A percentile compares a stretch with the other conserved stretches of the same genome.
These are phyloP conservation scores for Indri indri DNA, from an alignment of 2,113 vertebrate species.

Conservation along the genomic window DNA sequence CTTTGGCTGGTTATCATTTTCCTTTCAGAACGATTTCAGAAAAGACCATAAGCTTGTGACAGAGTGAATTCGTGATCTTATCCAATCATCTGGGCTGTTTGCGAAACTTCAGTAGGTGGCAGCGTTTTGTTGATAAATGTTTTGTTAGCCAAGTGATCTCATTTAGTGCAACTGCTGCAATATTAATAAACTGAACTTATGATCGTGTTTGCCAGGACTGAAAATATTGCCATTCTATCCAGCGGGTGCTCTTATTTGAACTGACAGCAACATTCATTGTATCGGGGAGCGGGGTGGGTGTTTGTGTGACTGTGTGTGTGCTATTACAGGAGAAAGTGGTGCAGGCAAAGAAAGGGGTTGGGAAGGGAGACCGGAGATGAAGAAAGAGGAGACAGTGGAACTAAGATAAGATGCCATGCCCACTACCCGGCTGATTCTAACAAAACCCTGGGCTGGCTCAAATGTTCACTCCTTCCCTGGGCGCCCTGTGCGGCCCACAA, in stretches of 20 bases:
- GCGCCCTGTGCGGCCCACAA: too few species aligned
- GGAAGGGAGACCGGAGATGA: not conserved
- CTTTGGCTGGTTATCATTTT: slow-evolving; percentile 83
- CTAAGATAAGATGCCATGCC: not conserved
- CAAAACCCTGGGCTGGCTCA: not conserved
- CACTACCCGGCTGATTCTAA: not conserved
- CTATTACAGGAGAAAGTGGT: slow-evolving; percentile 36
- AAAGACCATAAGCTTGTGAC: slow-evolving; percentile 86
- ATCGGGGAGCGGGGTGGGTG: slow-evolving; percentile 54
- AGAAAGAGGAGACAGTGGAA: not conserved
- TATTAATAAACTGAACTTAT: slow-evolving; percentile 91
- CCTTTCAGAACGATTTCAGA: slow-evolving; percentile 80
- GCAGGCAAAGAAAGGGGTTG: slow-evolving; percentile 20
- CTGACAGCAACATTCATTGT: slow-evolving; percentile 85
- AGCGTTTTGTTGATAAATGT: slow-evolving; percentile 91
- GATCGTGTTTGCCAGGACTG: slow-evolving; percentile 84
- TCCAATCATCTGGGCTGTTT: slow-evolving; percentile 89
- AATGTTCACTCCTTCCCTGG: not conserved
- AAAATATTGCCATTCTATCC: slow-evolving; percentile 85
- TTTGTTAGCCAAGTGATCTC: slow-evolving; percentile 89
- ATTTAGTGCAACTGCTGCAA: slow-evolving; percentile 89
- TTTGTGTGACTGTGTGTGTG: slow-evolving; percentile 1
- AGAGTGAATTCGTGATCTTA: slow-evolving; percentile 88
- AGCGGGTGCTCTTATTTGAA: slow-evolving; percentile 86
- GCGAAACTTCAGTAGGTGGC: slow-evolving; percentile 91